Percentiles rank a stretch among this genome's conserved stretches.
Conservation (phyloP, 2,113 vertebrate species). For the Oostethus manadensis region DNA sequence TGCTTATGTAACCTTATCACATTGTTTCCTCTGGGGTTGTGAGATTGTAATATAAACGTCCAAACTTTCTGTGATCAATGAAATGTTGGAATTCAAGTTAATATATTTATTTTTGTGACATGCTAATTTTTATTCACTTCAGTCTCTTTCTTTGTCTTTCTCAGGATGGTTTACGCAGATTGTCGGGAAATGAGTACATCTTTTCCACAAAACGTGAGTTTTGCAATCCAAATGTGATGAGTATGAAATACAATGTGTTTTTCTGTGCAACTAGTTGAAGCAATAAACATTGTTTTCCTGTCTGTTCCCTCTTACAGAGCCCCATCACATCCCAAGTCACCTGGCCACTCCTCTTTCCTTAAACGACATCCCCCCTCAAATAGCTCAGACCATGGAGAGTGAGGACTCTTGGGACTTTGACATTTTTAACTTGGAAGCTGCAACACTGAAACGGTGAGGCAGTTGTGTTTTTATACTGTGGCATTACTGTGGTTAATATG, state of each 20-base stretch:
- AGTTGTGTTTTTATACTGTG: background rate
- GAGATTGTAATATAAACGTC: background rate
- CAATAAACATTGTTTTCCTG: background rate
- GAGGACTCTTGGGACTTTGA: slow-evolving; percentile 94
- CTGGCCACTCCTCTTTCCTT: slow-evolving; percentile 77
- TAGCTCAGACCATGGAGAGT: slow-evolving; percentile 89
- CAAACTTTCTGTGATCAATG: background rate
- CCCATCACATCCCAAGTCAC: slow-evolving; percentile 77
- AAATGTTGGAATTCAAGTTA: background rate
- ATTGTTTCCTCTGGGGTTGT: background rate
- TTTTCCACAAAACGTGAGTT: slow-evolving; percentile 89
- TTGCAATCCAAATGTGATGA: background rate
- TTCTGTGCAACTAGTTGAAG: too few species aligned
- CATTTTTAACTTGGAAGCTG: slow-evolving; percentile 90
- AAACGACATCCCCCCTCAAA: slow-evolving; percentile 83
- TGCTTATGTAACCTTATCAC: background rate
- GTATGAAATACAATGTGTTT: too few species aligned
- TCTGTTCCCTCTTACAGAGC: slow-evolving; percentile 62
- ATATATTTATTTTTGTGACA: background rate
- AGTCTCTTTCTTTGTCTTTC: slow-evolving; percentile 1
- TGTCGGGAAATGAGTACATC: slow-evolving; percentile 90
- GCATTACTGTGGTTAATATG: background rate
- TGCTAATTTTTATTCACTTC: background rate
- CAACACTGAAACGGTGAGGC: slow-evolving; percentile 87
- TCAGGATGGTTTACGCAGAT: slow-evolving; percentile 89